Conservation (phyloP, 2,888 invertebrate genomes). For the Apamea epomidion region DNA sequence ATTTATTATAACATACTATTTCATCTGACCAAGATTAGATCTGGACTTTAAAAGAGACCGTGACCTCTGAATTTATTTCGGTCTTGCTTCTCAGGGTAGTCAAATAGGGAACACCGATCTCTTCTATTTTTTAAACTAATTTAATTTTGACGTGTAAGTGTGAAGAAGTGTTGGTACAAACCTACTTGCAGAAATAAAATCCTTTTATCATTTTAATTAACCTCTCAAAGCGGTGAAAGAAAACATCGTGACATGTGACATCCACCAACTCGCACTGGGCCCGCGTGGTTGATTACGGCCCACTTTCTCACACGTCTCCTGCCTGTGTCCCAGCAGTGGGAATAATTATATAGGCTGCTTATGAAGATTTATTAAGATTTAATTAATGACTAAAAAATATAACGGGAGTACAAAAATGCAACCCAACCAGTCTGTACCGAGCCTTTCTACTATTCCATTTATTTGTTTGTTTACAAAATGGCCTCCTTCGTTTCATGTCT, state of each 20-base stretch:
- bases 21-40: neutral
- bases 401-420: neutral
- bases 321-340: neutral
- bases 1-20: neutral
- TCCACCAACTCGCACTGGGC: neutral
- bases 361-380: neutral
- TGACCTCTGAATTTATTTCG: neutral
- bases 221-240: neutral
- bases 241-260: neutral
- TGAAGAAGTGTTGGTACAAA: neutral
- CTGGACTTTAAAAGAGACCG: neutral
- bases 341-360: neutral
- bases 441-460: conserved; percentile 17
- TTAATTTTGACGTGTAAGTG: neutral
- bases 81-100: neutral
- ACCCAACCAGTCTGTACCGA: conserved; percentile 18
- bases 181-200: neutral
- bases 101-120: neutral
- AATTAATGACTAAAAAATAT: neutral
- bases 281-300: neutral
- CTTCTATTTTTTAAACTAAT: neutral
- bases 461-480: conserved; percentile 32
- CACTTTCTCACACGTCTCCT: neutral
- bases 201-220: neutral
- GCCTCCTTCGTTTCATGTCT: conserved; percentile 32